Base-by-base conservation (phyloP, 2,797 vertebrate species). In the Spheniscus humboldti region DNA sequence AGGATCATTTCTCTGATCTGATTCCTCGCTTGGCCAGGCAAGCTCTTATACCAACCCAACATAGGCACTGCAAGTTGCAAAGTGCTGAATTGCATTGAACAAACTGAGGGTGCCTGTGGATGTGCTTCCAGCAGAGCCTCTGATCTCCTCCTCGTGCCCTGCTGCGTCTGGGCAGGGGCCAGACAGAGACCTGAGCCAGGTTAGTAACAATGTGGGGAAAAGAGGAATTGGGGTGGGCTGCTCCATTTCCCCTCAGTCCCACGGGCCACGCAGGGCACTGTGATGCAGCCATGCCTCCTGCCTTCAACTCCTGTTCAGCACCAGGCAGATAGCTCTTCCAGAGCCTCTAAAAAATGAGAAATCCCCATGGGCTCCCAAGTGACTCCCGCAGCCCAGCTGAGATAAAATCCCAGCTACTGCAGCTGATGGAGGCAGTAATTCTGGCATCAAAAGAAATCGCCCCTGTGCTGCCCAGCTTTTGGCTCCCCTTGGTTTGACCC, bases 381-480 rank as follows among this genome's bases (percentile, higher is more conserved):
- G 64, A 59, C 50, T 83, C 41, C 47, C 1, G 6, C 68, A 76
- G 79, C 74, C 53, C 57, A 78, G 56, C 69, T 79, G 64, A 93
- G 79, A 79, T 62, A 79, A 96, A 94, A 88, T 57, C 63, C 48
- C 39, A 45, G 64, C 7, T 22, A 59, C 76, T 74, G 60, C 72
- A 86, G 85, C 88, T 95, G 64, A 57, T 55, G 48, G 56, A 78
- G 59, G 56, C 52, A 72, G 91, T 92, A 43, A 75, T 71, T 75
- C 47, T 30, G 18, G 83, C 90, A 89, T 92, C 74, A 89, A 86
- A 97, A 93, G 95, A 69, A 75, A 76, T 55, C 27, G 7, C 8
- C 5, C 13, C 27, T 52, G 60, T 72, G 66, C n/a, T 86, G 62
- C 35, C 57, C 81, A 18, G 89, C 87, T 88, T 94, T 95, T 95